Conservation (phyloP, 1,140 invertebrate genomes). For the Uloborus diversus region DNA sequence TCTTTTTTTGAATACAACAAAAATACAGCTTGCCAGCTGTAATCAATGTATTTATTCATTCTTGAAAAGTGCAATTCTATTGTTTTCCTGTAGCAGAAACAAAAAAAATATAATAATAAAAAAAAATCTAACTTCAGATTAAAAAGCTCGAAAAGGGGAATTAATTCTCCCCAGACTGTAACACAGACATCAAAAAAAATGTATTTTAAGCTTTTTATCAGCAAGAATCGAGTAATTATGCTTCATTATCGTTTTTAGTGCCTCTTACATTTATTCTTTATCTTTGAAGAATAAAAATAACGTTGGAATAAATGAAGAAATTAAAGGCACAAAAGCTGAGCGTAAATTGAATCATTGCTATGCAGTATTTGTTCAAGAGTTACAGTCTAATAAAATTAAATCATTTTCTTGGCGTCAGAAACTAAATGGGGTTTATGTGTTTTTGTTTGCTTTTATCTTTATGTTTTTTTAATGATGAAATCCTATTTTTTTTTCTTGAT, state of each 20-base stretch:
- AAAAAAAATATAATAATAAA: conserved; percentile 9
- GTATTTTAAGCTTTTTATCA: no score
- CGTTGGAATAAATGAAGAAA: conserved; percentile 1
- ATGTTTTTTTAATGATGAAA: no score
- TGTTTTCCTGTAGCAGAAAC: no score
- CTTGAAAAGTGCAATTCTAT: no score
- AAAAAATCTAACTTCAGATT: neutral
- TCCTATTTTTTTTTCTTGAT: no score
- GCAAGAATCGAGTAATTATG: conserved; percentile 36
- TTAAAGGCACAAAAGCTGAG: neutral
- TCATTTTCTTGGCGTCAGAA: conserved; percentile 19
- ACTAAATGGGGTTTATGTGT: neutral
- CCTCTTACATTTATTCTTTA: conserved; percentile 17
- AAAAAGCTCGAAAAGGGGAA: neutral
- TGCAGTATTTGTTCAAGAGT: conserved; percentile 25
- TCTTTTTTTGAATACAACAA: no score
- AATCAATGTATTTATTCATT: no score
- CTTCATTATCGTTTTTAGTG: conserved; percentile 44
- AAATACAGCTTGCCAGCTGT: no score
- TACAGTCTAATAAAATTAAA: conserved; percentile 36
- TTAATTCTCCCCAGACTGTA: neutral
- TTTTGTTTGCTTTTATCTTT: neutral
- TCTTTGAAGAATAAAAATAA: conserved; percentile 19
- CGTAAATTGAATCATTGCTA: conserved; percentile 31
- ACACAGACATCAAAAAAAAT: neutral